phyloP scores from a whole-genome alignment of 37 sponge, comb jelly and placozoan species.

The Theonella swinhoei region DNA sequence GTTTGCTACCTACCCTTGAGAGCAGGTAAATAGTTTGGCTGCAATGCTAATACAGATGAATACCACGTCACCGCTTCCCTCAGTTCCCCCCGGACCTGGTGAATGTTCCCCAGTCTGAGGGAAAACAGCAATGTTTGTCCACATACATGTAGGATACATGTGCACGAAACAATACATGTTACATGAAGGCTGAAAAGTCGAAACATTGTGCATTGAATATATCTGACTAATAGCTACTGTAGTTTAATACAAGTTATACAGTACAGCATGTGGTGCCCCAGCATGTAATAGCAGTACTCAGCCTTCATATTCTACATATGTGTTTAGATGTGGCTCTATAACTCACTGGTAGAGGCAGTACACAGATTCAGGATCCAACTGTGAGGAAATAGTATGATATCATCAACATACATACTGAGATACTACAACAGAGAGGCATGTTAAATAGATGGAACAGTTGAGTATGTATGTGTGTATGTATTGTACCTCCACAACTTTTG shows the following conservation, averaged over 20 bases:
- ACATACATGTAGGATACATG: neutral
- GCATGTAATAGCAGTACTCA: too few species aligned
- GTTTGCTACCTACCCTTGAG: conserved; percentile 70
- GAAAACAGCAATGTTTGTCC: too few species aligned
- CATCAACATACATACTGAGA: neutral
- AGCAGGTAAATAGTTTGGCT: conserved; percentile 70
- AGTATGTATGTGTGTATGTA: neutral
- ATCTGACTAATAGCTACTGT: too few species aligned
- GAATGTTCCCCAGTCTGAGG: conserved; percentile 64
- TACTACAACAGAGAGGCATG: neutral
- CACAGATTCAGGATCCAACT: conserved; percentile 66
- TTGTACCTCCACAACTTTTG: conserved; percentile 63
- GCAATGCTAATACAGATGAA: conserved; percentile 48
- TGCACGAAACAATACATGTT: too few species aligned
- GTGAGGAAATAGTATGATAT: neutral
- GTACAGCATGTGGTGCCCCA: too few species aligned
- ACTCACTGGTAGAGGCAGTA: conserved; percentile 74
- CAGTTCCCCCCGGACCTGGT: conserved; percentile 43
- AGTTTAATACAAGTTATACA: too few species aligned
- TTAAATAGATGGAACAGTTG: neutral
- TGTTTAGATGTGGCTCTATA: too few species aligned
- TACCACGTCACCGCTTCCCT: conserved; percentile 62
- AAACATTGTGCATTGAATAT: too few species aligned
- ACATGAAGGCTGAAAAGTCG: too few species aligned
- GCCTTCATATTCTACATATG: too few species aligned